Conservation (phyloP, 2,113 vertebrate species). For the Tonatia bakeri region DNA sequence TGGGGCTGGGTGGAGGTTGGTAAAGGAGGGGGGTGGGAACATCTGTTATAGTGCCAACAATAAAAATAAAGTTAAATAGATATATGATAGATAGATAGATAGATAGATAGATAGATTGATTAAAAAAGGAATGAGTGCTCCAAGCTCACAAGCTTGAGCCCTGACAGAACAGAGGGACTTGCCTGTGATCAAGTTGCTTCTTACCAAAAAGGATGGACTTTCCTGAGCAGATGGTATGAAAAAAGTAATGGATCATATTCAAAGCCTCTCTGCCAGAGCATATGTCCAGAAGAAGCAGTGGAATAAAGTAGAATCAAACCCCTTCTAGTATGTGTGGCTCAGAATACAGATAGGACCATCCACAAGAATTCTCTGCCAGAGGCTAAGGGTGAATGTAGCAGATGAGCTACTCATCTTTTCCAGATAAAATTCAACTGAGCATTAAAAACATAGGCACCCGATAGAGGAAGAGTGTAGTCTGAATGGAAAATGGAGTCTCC, state of each 20-base stretch:
- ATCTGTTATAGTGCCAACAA: too few relatives aligned
- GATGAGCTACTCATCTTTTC: background rate
- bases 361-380: background rate
- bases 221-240: background rate
- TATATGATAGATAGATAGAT: too few relatives aligned
- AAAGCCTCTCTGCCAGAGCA: background rate
- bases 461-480: background rate
- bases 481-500: background rate
- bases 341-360: background rate
- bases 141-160: background rate
- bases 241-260: background rate
- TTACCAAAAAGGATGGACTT: background rate
- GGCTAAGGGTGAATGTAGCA: background rate
- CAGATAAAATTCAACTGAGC: background rate
- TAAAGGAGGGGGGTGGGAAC: too few relatives aligned
- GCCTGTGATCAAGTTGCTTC: background rate
- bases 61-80: too few relatives aligned
- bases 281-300: background rate
- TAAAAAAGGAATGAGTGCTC: background rate
- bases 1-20: too few relatives aligned
- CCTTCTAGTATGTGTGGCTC: background rate
- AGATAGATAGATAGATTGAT: too few relatives aligned
- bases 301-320: background rate
- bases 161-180: background rate
- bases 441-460: background rate